These are phyloP conservation scores for Orgyia antiqua DNA, from an alignment of 2,888 invertebrate species.

Conservation along the genomic window DNA sequence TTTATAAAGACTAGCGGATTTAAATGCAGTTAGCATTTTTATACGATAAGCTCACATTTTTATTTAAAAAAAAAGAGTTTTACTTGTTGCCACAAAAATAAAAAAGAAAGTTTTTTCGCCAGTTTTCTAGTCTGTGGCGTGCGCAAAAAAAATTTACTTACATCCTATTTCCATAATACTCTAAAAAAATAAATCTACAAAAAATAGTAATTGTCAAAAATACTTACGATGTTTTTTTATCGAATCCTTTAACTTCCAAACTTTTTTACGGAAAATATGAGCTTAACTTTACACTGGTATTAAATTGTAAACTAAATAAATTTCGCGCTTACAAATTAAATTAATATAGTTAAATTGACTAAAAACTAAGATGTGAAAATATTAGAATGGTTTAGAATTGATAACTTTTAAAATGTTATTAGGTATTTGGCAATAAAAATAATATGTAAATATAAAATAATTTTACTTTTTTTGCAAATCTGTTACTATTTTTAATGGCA, in stretches of 20 bases:
- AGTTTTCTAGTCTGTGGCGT: too few species aligned
- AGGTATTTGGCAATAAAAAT: slow-evolving; percentile 8
- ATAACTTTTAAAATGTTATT: slow-evolving; percentile 8
- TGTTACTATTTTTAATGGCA: too few species aligned
- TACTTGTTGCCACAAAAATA: too few species aligned
- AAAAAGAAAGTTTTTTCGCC: too few species aligned
- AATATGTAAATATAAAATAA: slow-evolving; percentile 1
- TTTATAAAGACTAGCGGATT: slow-evolving; percentile 64
- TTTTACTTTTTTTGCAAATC: too few species aligned
- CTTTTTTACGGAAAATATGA: too few species aligned
- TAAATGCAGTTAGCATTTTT: slow-evolving; percentile 36
- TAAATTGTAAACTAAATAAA: slow-evolving; percentile 32
- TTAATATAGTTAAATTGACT: slow-evolving; percentile 26
- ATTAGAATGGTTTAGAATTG: slow-evolving; percentile 15
- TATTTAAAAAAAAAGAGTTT: background rate
- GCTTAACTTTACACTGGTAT: slow-evolving; percentile 23
- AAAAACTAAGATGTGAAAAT: slow-evolving; percentile 15
- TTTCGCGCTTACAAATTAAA: slow-evolving; percentile 43
- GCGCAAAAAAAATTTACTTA: too few species aligned
- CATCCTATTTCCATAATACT: too few species aligned
- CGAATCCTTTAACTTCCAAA: too few species aligned
- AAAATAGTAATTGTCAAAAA: too few species aligned
- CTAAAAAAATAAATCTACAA: too few species aligned
- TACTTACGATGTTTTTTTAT: too few species aligned
- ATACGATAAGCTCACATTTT: slow-evolving; percentile 20